Base-by-base conservation (phyloP, 2,797 vertebrate genomes). In the Leuciscus waleckii region DNA sequence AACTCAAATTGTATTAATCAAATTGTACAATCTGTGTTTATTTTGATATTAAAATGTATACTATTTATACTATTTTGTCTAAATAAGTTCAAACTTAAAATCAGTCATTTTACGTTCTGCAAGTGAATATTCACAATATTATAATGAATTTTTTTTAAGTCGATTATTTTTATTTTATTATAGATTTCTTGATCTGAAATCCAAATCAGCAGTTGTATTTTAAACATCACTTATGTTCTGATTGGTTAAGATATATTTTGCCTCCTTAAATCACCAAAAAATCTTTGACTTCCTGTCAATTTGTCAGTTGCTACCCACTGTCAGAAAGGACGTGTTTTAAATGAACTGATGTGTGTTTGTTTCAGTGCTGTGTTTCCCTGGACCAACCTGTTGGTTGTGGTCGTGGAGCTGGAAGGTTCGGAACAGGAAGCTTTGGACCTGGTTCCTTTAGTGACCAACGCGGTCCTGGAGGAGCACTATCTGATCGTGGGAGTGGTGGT, bases 371-470 rank as follows among this genome's bases (percentile, higher is more conserved):
- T 99, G 89, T 99, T 99, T 93, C 98, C 98, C 87, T 99, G 98
- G 98, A 99, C 98, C 89, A 99, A 99, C 92, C 93, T 99, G 89
- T 92, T 99, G 94, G 98, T 99, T 54, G 98, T 99, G 87, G 98
- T 99, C 84, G 98, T 99, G 85, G 98, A 99, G 95, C 95, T 99
- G 89, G 98, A 99, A 65, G 98, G 98, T 89, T 99, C 98, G 0
- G 98, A 99, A 92, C 98, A 99, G 92, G 98, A 99, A 89, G 98
- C 98, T 81, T 93, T 99, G 95, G 98, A 99, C 95, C 97, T 99
- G 93, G 98, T 99, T 93, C 98, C 98, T 67, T 92, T 99, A 95
- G 98, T 99, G 94, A 99, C 98, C 89, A 99, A 98, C 7, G 97
- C 98, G 85, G 98, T 99, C 82, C 94, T 99, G 92, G 98, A 99